Conservation (phyloP, 2,797 vertebrate genomes). For the Odontamblyopus rebecca region DNA sequence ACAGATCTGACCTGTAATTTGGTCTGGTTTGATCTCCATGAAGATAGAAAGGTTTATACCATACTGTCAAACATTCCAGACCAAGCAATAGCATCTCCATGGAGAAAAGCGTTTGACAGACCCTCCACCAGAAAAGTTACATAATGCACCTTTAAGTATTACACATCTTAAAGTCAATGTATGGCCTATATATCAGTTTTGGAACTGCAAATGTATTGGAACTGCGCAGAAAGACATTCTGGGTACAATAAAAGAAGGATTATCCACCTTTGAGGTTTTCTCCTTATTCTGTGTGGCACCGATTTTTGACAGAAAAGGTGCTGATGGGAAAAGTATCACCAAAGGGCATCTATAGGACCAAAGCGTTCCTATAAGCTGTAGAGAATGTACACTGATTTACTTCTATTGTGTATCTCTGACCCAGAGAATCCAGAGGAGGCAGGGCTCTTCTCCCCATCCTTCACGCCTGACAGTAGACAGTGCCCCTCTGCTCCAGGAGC, state of each 20-base stretch:
- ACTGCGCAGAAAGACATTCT: background rate
- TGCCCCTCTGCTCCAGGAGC: constrained; percentile 37
- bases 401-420: constrained; percentile 7
- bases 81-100: too few species aligned
- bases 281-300: background rate
- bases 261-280: background rate
- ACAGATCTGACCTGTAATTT: too few species aligned
- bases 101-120: too few species aligned
- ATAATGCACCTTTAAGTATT: too few species aligned
- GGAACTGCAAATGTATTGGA: background rate
- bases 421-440: constrained; percentile 18
- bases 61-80: too few species aligned
- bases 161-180: background rate
- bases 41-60: too few species aligned
- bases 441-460: constrained; percentile 25
- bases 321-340: constrained; percentile 1
- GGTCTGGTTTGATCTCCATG: too few species aligned
- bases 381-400: constrained; percentile 26
- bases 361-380: constrained; percentile 10
- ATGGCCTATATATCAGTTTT: background rate
- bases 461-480: constrained; percentile 39
- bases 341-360: background rate
- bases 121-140: too few species aligned
- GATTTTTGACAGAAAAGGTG: background rate
- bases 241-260: background rate